Base-by-base conservation (phyloP, 2,113 vertebrate genomes). In the Herpailurus yagouaroundi region DNA sequence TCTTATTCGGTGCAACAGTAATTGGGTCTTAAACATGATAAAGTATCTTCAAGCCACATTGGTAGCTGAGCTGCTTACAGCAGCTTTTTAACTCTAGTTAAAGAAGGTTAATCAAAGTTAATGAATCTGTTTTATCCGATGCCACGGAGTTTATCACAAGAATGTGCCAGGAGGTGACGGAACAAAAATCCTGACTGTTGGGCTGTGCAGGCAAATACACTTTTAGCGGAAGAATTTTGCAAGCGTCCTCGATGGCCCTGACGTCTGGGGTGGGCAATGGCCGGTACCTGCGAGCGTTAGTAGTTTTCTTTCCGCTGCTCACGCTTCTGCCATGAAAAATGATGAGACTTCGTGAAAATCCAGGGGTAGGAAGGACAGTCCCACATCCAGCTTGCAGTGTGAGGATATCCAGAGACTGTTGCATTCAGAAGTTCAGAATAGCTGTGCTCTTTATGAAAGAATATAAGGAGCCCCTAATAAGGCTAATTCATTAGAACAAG, bases 11-110 rank as follows among this genome's bases (percentile, higher is more conserved):
- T 98, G 98, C 97, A 98, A 98, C 98, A 98, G 98, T 99, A 99
- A 99, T 99, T 99, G 99, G 98, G 98, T 99, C 99, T 99, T 99
- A 99, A 99, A 99, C 98, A 99, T 99, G 99, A 99, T 99, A 98
- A 98, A 99, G 98, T 98, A 98, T 99, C 98, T 98, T 97, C 98
- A 98, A 98, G 97, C 98, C 97, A 93, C 97, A 66, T 95, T 96
- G 95, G 98, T 98, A 98, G 95, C 98, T 98, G 95, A 98, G 98
- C 98, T 97, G 98, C 98, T 98, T 98, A 97, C 87, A 79, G 98
- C 96, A 97, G 98, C 98, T 98, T 98, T 99, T 99, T 99, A 99
- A 98, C 99, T 99, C 98, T 96, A 97, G 98, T 98, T 99, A 99
- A 98, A 98, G 97, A 98, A 99, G 99, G 99, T 99, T 99, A 99